Conservation (phyloP, 2,113 vertebrate species). For the Asarcornis scutulata region DNA sequence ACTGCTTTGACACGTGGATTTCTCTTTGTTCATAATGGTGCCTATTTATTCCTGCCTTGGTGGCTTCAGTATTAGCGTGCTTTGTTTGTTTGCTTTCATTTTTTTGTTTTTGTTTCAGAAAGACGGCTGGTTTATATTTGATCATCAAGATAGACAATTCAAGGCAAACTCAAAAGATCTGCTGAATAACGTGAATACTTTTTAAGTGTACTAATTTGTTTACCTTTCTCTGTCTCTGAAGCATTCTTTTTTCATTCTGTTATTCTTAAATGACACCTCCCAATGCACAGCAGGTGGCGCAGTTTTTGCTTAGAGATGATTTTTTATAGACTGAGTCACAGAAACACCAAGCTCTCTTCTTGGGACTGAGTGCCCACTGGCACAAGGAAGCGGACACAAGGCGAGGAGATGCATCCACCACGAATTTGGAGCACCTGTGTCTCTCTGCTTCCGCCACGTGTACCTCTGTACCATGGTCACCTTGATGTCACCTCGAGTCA, state of each 20-base stretch:
- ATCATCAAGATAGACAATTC: not conserved
- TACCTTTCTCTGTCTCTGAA: not conserved
- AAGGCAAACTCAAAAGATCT: not conserved
- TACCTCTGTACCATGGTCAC: not conserved
- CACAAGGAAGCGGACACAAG: too few relatives aligned
- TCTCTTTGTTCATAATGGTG: not conserved
- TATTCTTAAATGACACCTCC: not conserved
- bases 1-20: not conserved
- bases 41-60: not conserved
- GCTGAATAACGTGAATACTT: not conserved
- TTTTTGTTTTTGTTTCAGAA: not conserved
- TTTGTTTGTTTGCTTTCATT: not conserved
- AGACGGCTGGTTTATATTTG: not conserved
- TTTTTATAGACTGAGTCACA: too few relatives aligned
- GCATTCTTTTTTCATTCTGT: rapidly evolving
- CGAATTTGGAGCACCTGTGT: too few relatives aligned
- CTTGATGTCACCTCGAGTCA: not conserved
- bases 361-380: too few relatives aligned
- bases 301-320: not conserved
- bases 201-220: not conserved
- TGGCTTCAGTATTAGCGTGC: not conserved
- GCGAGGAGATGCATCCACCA: too few relatives aligned
- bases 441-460: too few relatives aligned
- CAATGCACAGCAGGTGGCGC: not conserved
- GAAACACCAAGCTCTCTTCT: too few relatives aligned